phyloP scores from a whole-genome alignment of 2,113 vertebrate species.

The Condylura cristata region DNA sequence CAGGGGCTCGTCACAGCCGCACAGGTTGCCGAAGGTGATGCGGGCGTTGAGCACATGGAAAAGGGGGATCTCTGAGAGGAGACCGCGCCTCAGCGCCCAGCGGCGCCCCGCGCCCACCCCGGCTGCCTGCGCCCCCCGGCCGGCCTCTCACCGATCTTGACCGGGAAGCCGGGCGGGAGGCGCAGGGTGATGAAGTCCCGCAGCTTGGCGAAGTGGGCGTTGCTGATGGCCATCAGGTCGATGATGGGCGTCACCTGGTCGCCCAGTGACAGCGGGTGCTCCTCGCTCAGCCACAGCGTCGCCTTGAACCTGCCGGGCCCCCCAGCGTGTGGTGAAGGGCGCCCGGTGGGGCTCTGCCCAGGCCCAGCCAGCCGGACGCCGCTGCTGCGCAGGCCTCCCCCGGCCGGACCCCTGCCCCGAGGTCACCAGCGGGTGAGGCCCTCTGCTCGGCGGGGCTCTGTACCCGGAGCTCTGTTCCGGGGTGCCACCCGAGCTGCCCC shows the following conservation, averaged over 20 bases:
- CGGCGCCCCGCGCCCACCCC: neutral
- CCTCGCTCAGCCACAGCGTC: conserved; percentile 96
- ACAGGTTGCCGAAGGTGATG: conserved; percentile 98
- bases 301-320: conserved; percentile 93
- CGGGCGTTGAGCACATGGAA: conserved; percentile 98
- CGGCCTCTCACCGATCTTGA: conserved; percentile 93
- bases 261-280: conserved; percentile 95
- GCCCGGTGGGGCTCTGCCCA: too few species aligned
- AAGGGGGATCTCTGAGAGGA: conserved; percentile 93
- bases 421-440: too few species aligned
- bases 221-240: conserved; percentile 98
- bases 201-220: conserved; percentile 96
- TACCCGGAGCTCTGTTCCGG: too few species aligned
- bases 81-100: fast-evolving
- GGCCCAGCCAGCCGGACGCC: neutral
- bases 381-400: neutral
- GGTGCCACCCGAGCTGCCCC: neutral
- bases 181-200: conserved; percentile 96
- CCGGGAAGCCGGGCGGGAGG: conserved; percentile 94
- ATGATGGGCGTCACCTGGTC: conserved; percentile 98
- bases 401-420: neutral
- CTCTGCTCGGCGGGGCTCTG: too few species aligned
- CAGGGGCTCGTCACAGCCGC: conserved; percentile 93
- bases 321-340: neutral
- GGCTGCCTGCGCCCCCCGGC: fast-evolving